phyloP scores from a whole-genome alignment of 2,797 vertebrate genomes.

The Sphenopsis melanotis region DNA sequence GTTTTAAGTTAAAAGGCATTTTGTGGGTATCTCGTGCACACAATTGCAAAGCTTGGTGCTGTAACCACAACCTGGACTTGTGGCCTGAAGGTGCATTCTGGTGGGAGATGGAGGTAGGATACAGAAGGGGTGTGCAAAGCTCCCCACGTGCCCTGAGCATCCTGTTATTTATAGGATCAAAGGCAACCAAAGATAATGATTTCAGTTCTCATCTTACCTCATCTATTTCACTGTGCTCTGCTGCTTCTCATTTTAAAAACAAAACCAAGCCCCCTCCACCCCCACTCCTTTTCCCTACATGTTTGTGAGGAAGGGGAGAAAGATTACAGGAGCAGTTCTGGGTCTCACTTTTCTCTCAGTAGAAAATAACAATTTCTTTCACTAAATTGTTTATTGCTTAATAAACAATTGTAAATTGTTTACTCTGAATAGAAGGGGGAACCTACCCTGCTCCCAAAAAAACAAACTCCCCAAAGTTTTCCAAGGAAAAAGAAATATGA shows the following conservation, averaged over 20 bases:
- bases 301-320: background rate
- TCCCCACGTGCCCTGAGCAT: background rate
- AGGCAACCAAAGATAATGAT: background rate
- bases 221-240: background rate
- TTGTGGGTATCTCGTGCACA: background rate
- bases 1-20: background rate
- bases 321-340: background rate
- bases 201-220: background rate
- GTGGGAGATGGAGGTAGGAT: background rate
- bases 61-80: background rate
- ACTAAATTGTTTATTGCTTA: background rate
- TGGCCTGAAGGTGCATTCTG: background rate
- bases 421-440: background rate
- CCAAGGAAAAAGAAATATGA: background rate
- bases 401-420: too few species aligned
- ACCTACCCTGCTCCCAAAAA: fast-evolving
- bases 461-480: background rate
- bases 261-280: background rate
- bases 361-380: background rate
- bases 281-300: fast-evolving
- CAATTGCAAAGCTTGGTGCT: background rate
- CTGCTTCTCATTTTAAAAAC: background rate
- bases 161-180: background rate
- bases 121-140: background rate
- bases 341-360: background rate